These are phyloP conservation scores for Callaeas wilsoni DNA, from an alignment of 2,113 vertebrate species.

Conservation along the genomic window DNA sequence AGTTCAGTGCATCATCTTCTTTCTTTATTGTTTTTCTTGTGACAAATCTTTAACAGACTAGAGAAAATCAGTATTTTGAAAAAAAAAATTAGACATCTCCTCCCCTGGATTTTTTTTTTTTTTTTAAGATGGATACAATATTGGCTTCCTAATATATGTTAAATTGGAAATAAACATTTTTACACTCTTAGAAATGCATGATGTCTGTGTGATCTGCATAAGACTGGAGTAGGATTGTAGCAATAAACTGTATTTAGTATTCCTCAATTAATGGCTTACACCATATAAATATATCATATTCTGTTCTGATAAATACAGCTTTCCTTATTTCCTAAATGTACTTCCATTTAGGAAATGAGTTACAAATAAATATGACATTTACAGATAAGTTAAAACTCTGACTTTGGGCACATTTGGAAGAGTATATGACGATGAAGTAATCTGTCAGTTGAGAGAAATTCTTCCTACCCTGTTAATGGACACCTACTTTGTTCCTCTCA, in stretches of 20 bases:
- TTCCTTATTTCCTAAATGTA: not conserved
- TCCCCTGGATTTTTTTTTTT: not conserved
- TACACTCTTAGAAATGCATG: not conserved
- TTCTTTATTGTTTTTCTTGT: not conserved
- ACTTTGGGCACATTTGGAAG: not conserved
- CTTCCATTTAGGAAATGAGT: not conserved
- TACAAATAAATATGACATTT: not conserved
- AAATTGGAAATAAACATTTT: not conserved
- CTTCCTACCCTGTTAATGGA: not conserved
- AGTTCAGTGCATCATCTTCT: not conserved
- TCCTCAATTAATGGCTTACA: not conserved
- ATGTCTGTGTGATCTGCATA: not conserved
- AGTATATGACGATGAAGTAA: not conserved
- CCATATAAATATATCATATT: not conserved
- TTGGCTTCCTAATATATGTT: not conserved
- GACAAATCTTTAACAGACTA: not conserved
- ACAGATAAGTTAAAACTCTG: not conserved
- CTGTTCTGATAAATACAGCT: not conserved
- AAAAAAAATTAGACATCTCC: not conserved
- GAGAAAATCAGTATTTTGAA: not conserved
- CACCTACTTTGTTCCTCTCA: not conserved
- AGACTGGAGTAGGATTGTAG: not conserved
- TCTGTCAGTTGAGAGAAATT: not conserved
- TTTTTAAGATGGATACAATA: not conserved
- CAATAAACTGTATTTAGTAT: not conserved